These are phyloP conservation scores for Phymanthus crucifer DNA, from an alignment of 92 coral and sea anemone species.

Conservation along the genomic window DNA sequence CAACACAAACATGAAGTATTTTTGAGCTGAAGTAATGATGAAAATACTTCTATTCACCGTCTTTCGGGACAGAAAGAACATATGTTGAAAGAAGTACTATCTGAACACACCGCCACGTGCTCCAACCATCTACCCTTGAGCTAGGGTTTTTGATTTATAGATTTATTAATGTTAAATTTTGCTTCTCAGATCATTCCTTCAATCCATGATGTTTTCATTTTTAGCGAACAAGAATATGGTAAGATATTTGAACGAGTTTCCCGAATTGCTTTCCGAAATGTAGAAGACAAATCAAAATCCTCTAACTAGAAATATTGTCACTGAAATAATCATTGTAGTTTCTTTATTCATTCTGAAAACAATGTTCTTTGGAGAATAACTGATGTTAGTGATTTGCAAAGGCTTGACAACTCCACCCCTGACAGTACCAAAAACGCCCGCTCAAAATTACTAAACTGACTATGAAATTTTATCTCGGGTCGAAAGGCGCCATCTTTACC, in stretches of 20 bases:
- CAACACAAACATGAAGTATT: not conserved
- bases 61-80: slow-evolving; percentile 80
- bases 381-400: not conserved
- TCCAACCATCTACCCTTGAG: not conserved
- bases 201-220: not conserved
- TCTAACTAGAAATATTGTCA: not conserved
- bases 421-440: not conserved
- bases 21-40: slow-evolving; percentile 15
- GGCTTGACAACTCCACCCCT: not conserved
- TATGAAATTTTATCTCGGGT: slow-evolving; percentile 8
- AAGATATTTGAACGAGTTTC: not conserved
- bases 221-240: not conserved
- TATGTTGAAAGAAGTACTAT: slow-evolving; percentile 39
- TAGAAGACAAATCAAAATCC: not conserved
- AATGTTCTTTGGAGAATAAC: not conserved
- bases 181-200: not conserved
- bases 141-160: no score
- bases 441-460: slow-evolving; percentile 13
- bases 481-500: slow-evolving; percentile 5
- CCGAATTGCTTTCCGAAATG: no score
- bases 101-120: slow-evolving; percentile 23
- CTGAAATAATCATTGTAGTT: not conserved
- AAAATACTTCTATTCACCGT: slow-evolving; percentile 54
- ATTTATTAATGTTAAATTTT: slow-evolving; percentile 2
- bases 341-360: not conserved